These are phyloP conservation scores for Drosophila anceps DNA, from an alignment of 2,888 invertebrate species.

Conservation along the genomic window DNA sequence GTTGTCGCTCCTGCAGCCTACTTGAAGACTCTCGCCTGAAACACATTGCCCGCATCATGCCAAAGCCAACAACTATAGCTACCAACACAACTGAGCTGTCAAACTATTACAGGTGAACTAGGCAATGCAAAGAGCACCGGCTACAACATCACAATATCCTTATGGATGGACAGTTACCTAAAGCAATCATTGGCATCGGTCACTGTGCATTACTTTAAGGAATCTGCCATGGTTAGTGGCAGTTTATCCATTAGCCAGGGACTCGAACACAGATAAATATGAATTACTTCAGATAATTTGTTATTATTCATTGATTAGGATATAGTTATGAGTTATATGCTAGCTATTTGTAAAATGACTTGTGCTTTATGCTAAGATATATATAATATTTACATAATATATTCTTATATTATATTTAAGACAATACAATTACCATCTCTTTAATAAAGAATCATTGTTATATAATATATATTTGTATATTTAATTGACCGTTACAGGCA, in stretches of 20 bases:
- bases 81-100: not conserved
- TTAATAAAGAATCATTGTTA: too few relatives aligned
- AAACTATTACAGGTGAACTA: not conserved
- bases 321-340: too few relatives aligned
- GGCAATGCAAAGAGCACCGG: not conserved
- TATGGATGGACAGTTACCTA: not conserved
- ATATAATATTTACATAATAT: too few relatives aligned
- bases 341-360: too few relatives aligned
- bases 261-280: not conserved
- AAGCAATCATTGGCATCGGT: not conserved
- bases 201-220: not conserved
- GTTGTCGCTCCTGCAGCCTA: not conserved
- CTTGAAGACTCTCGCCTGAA: not conserved
- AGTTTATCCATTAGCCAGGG: not conserved
- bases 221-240: not conserved
- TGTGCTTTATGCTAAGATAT: too few relatives aligned
- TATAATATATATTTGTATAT: not conserved
- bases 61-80: not conserved
- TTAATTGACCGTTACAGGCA: not conserved
- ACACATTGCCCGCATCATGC: not conserved
- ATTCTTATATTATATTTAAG: too few relatives aligned
- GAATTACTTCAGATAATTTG: not conserved
- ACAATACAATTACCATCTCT: too few relatives aligned
- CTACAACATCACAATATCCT: not conserved
- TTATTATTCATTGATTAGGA: too few relatives aligned